phyloP scores from a whole-genome alignment of 2,797 vertebrate species.

The Zenarchopterus dispar region DNA sequence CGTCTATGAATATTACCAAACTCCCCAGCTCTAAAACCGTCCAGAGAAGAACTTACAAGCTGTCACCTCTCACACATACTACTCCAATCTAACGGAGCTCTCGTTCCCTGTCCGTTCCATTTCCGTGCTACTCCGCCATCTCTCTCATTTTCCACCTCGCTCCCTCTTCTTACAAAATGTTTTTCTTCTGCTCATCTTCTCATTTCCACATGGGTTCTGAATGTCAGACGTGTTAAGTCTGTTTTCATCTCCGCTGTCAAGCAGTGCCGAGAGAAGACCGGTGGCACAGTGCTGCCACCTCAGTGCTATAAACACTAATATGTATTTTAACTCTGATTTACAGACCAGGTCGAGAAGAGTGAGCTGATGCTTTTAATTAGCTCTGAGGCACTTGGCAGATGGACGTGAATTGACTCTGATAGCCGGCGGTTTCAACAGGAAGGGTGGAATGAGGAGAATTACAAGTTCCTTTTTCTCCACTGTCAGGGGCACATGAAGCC shows the following conservation, averaged over 20 bases:
- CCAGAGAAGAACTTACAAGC: conserved; percentile 59
- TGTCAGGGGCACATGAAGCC: conserved; percentile 30
- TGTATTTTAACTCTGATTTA: conserved; percentile 61
- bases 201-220: conserved; percentile 30
- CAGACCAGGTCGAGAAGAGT: conserved; percentile 42
- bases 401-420: conserved; percentile 65
- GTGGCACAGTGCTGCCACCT: conserved; percentile 18
- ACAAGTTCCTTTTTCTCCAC: conserved; percentile 41
- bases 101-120: conserved; percentile 32
- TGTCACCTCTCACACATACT: conserved; percentile 57
- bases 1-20: conserved; percentile 34
- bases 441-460: conserved; percentile 53
- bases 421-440: conserved; percentile 58
- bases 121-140: conserved; percentile 33
- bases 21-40: conserved; percentile 47
- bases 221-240: conserved; percentile 17
- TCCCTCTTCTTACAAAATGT: conserved; percentile 13
- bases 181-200: conserved; percentile 19
- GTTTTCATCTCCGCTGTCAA: conserved; percentile 32
- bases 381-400: conserved; percentile 66
- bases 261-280: conserved; percentile 40
- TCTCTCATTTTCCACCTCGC: conserved; percentile 26
- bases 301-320: conserved; percentile 18
- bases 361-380: conserved; percentile 69
- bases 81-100: conserved; percentile 55